phyloP scores from a whole-genome alignment of 2,888 invertebrate genomes.

The Mythimna albipuncta region DNA sequence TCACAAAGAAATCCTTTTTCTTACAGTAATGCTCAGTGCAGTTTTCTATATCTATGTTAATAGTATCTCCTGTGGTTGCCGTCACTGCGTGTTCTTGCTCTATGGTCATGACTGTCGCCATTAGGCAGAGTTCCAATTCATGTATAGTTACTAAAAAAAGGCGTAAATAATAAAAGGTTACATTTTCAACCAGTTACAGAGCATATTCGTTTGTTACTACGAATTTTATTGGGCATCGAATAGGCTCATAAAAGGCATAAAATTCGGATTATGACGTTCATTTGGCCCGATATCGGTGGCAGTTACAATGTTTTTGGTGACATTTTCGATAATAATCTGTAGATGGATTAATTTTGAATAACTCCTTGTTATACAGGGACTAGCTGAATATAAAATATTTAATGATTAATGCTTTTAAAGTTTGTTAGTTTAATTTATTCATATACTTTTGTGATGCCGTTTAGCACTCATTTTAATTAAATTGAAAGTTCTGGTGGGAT shows the following conservation, averaged over 20 bases:
- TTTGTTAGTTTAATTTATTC: no score
- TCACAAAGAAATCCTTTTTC: no score
- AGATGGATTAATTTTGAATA: slow-evolving; percentile 3
- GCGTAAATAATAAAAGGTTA: slow-evolving; percentile 14
- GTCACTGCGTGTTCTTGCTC: background rate
- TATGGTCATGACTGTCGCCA: background rate
- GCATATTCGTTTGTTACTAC: slow-evolving; percentile 38
- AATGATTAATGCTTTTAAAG: background rate
- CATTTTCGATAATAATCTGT: background rate
- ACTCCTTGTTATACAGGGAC: background rate
- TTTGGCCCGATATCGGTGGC: slow-evolving; percentile 24
- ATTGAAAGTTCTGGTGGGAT: no score
- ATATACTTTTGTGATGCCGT: no score
- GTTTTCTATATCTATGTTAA: no score
- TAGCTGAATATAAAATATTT: background rate
- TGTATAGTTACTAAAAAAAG: slow-evolving; percentile 12
- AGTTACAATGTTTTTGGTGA: slow-evolving; percentile 33
- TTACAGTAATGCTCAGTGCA: no score
- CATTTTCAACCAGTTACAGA: slow-evolving; percentile 27
- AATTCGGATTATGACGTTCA: slow-evolving; percentile 43
- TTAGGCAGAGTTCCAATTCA: slow-evolving; percentile 41
- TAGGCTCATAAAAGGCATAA: slow-evolving; percentile 48
- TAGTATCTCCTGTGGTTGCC: no score
- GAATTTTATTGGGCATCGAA: slow-evolving; percentile 45
- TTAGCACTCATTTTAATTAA: no score